phyloP scores from a whole-genome alignment of 1,140 invertebrate species.

The Pseudomyrmex gracilis region DNA sequence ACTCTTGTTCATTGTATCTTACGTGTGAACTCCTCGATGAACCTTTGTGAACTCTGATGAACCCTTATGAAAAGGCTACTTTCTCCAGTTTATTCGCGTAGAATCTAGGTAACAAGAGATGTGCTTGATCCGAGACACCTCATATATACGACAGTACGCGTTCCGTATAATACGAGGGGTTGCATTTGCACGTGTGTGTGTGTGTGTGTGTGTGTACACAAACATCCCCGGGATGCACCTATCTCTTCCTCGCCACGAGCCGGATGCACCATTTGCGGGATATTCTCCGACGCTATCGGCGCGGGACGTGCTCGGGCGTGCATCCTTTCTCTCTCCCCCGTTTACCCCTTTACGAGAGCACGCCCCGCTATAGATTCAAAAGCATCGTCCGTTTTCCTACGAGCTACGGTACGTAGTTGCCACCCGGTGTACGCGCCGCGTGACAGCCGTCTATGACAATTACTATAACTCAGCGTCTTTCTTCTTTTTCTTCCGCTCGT shows the following conservation, averaged over 20 bases:
- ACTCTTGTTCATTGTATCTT: neutral
- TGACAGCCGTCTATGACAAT: constrained; percentile 52
- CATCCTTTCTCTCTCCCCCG: constrained; percentile 24
- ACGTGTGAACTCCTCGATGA: neutral
- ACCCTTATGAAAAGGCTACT: constrained; percentile 19
- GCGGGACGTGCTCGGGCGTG: constrained; percentile 62
- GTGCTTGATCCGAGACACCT: constrained; percentile 47
- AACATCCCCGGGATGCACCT: constrained; percentile 31
- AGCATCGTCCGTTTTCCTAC: constrained; percentile 12
- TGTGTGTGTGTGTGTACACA: neutral
- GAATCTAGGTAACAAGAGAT: constrained; percentile 31
- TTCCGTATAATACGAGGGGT: constrained; percentile 6
- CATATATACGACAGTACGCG: constrained; percentile 28
- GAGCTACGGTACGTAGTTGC: constrained; percentile 1
- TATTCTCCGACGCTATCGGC: constrained; percentile 68
- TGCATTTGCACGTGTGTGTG: neutral
- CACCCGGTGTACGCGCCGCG: neutral
- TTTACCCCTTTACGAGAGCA: constrained; percentile 32
- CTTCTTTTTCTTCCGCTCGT: constrained; percentile 31
- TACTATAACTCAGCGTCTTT: constrained; percentile 56
- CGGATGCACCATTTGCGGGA: constrained; percentile 69
- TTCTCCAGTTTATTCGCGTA: constrained; percentile 34
- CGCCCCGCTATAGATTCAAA: constrained; percentile 50
- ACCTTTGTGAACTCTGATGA: constrained; percentile 25
- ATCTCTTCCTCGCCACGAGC: constrained; percentile 59